These are phyloP conservation scores for Sebastes iracundus DNA, from an alignment of 2,797 vertebrate genomes.

Conservation along the genomic window DNA sequence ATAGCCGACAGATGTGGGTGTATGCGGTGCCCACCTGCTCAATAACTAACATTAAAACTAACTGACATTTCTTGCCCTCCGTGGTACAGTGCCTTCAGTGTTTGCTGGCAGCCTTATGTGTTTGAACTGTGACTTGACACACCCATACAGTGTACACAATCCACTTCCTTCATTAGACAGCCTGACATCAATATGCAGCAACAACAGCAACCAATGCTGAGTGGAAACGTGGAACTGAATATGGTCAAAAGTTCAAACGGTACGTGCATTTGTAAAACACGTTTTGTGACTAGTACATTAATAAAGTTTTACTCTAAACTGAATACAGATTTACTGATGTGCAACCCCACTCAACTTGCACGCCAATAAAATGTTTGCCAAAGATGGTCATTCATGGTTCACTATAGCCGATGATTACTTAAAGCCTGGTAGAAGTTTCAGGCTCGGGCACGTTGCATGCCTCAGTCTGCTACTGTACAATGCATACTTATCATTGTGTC, in stretches of 20 bases:
- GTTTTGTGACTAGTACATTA: not conserved
- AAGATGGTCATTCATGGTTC: not conserved
- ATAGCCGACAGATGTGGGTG: not conserved
- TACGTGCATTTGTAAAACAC: not conserved
- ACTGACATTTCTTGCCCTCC: constrained; percentile 4
- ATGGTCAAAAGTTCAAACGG: constrained; percentile 30
- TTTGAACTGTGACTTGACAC: constrained; percentile 75
- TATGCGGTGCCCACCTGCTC: constrained; percentile 5
- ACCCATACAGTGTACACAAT: constrained; percentile 74
- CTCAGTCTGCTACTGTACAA: not conserved
- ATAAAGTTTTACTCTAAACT: not conserved
- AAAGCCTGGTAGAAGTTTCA: not conserved
- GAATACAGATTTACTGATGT: not conserved
- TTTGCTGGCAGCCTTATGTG: constrained; percentile 47
- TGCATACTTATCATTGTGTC: not conserved
- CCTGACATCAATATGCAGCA: constrained; percentile 47
- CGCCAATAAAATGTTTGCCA: not conserved
- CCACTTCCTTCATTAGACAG: constrained; percentile 75
- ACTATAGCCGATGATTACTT: not conserved
- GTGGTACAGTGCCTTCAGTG: constrained; percentile 19
- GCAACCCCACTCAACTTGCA: not conserved
- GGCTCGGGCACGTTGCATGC: not conserved
- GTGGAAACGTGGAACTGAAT: constrained; percentile 35
- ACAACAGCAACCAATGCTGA: not conserved
- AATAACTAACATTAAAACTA: not conserved